phyloP scores from a whole-genome alignment of 2,797 vertebrate species.

The Coregonus suidteri region DNA sequence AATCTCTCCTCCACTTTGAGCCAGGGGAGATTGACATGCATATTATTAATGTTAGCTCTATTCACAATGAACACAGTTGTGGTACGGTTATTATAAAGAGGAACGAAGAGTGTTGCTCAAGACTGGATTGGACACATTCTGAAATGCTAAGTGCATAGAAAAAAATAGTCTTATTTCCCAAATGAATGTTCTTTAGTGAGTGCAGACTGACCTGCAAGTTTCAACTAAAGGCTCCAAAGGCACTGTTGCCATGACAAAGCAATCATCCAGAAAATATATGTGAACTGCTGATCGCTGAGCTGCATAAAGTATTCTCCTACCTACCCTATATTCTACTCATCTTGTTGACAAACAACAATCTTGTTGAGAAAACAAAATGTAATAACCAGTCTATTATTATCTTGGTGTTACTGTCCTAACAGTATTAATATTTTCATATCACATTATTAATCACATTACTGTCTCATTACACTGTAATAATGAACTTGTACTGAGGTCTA shows the following conservation, averaged over 20 bases:
- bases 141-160: neutral
- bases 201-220: neutral
- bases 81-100: neutral
- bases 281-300: neutral
- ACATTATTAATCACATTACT: neutral
- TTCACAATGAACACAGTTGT: neutral
- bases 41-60: neutral
- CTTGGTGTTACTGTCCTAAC: neutral
- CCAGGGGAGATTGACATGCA: no score
- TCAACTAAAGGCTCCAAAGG: neutral
- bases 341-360: neutral
- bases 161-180: neutral
- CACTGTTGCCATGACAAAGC: constrained; percentile 1
- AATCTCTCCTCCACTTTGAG: no score
- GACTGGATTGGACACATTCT: neutral
- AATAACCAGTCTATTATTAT: neutral
- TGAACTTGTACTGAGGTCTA: no score
- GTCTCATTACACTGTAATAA: neutral
- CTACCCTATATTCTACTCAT: neutral
- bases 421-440: no score
- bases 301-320: neutral
- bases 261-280: neutral
- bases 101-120: neutral
- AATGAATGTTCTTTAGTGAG: neutral
- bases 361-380: neutral